A percentile compares a stretch with the other conserved stretches of the same genome.
These are phyloP conservation scores for Xerus inauris DNA, from an alignment of 2,113 vertebrate genomes.

Conservation along the genomic window DNA sequence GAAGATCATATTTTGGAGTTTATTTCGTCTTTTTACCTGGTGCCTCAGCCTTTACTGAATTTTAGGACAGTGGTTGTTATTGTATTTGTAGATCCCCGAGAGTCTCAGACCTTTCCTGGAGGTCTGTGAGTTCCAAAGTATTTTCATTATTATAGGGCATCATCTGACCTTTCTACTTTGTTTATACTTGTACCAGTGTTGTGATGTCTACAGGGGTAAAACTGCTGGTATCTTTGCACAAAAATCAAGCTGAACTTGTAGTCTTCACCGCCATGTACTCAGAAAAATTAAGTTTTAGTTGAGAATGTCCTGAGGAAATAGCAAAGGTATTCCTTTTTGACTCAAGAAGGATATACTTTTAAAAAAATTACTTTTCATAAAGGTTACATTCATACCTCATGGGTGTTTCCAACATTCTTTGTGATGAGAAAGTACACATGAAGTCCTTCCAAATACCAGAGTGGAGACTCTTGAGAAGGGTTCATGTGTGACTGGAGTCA, in stretches of 20 bases:
- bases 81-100: not conserved
- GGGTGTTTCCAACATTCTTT: not conserved
- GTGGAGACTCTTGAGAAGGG: not conserved
- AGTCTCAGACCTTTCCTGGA: not conserved
- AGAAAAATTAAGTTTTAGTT: not conserved
- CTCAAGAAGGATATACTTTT: not conserved
- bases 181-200: not conserved
- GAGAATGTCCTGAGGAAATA: not conserved
- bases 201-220: accelerated
- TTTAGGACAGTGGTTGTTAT: not conserved
- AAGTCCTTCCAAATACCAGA: no score
- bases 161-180: not conserved
- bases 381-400: not conserved
- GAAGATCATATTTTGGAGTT: not conserved
- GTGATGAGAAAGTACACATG: not conserved
- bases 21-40: not conserved
- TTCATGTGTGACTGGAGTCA: not conserved
- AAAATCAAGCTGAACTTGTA: not conserved
- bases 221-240: not conserved
- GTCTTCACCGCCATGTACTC: accelerated
- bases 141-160: not conserved
- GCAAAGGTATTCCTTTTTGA: not conserved
- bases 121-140: not conserved
- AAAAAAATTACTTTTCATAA: not conserved
- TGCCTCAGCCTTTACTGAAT: not conserved